Conservation (phyloP, 2,113 vertebrate genomes). For the Pteruthius melanotis region DNA sequence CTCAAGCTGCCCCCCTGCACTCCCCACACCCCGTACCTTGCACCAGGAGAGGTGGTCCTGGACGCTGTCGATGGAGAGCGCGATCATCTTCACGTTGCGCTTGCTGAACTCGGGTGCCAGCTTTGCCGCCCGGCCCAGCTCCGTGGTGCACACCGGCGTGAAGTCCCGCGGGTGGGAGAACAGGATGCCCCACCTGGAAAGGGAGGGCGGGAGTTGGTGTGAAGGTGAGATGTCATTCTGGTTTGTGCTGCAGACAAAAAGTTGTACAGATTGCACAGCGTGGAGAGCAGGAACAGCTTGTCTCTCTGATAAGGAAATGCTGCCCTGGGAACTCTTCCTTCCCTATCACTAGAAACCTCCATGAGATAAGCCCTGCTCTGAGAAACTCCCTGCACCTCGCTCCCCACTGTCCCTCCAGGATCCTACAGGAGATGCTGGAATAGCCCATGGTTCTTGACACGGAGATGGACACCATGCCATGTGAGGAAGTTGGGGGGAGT, state of each 20-base stretch:
- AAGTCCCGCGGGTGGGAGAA: slow-evolving; percentile 96
- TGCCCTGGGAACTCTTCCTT: background rate
- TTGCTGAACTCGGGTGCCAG: slow-evolving; percentile 85
- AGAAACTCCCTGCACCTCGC: background rate
- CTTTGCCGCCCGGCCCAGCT: slow-evolving; percentile 85
- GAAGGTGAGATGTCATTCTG: fast-evolving
- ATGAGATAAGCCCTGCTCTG: background rate
- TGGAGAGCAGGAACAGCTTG: fast-evolving
- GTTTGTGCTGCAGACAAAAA: background rate
- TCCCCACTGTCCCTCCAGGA: background rate
- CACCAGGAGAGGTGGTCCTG: slow-evolving; percentile 89
- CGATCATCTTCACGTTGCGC: slow-evolving; percentile 91
- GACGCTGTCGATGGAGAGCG: slow-evolving; percentile 90
- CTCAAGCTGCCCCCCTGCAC: fast-evolving
- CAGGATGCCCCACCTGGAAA: slow-evolving; percentile 91
- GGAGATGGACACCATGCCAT: fast-evolving
- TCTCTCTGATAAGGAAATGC: background rate
- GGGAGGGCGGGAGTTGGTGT: background rate
- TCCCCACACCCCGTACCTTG: slow-evolving; percentile 73
- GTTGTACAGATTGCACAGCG: fast-evolving
- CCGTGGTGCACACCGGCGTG: slow-evolving; percentile 95
- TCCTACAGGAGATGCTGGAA: background rate
- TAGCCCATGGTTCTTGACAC: background rate
- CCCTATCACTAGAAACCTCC: background rate
- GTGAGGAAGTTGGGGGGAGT: background rate